Evolutionary conservation across 2,888 invertebrate species (phyloP), one percentile per base, ranked within the genome.

Genomic region (Dyspetes luteomarginatus): DNA sequence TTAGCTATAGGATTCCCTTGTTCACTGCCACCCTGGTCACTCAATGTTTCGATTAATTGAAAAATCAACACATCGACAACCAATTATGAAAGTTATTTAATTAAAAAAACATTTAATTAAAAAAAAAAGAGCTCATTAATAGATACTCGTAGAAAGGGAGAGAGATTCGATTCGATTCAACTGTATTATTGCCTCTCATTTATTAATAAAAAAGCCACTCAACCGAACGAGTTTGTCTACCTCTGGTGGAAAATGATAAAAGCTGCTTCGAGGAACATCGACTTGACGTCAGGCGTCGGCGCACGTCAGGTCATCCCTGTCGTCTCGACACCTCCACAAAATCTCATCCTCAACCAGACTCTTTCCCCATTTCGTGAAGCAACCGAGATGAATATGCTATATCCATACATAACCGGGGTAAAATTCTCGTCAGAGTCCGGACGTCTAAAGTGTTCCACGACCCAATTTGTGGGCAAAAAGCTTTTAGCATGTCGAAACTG

Each of bases 381-480:
- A 26, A n/a, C 50, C 41, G 62, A 36, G 52, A 4, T 19, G 28
- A 73, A 73, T 52, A 26, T 4, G 9, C 19, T 50, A 52, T 52
- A 24, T n/a, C n/a, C n/a, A n/a, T 52, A 50, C n/a, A 65, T 26
- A 50, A 30, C 28, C 30, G 60, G 5, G 36, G 48, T 30, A 58
- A 50, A 50, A 60, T 60, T 69, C 62, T 56, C 41, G 55, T 69
- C 55, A 67, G 50, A 62, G 26, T 30, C 78, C 68, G 43, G 65
- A 82, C 82, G 83, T 83, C 74, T 74, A 60, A 76, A 77, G 79
- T 79, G 79, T 79, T 58, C 68, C 76, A 7, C 71, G 79, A 83
- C 83, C 79, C 79, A 82, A 83, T 83, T 82, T 72, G 74, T 58
- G 67, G 68, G 65, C 52, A 65, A 78, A 81, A 83, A 83, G 81